These are phyloP conservation scores for Acrossocheilus fasciatus DNA, from an alignment of 2,797 vertebrate species.

Conservation along the genomic window DNA sequence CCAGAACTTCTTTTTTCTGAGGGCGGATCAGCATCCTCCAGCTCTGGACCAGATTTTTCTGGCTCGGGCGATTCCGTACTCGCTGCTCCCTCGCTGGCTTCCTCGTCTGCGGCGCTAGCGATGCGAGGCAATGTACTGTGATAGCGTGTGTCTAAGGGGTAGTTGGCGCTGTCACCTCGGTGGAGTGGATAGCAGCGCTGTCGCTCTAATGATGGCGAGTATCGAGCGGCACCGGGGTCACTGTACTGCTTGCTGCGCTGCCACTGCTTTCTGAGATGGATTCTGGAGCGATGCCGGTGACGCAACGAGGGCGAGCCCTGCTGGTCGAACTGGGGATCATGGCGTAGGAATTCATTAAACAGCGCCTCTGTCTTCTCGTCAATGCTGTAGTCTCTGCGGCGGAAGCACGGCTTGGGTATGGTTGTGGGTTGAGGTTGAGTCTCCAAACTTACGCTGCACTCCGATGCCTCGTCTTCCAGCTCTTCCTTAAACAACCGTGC, in stretches of 20 bases:
- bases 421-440: conserved; percentile 34
- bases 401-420: conserved; percentile 68
- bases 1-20: conserved; percentile 11
- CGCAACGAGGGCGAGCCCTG: conserved; percentile 82
- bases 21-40: neutral
- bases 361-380: conserved; percentile 96
- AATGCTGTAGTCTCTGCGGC: conserved; percentile 97
- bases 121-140: conserved; percentile 91
- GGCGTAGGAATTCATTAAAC: conserved; percentile 95
- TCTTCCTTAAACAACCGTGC: conserved; percentile 79
- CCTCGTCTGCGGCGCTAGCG: conserved; percentile 85
- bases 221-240: conserved; percentile 85
- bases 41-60: neutral
- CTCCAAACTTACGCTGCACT: conserved; percentile 18
- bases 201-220: conserved; percentile 76
- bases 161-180: conserved; percentile 79
- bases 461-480: conserved; percentile 71
- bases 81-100: conserved; percentile 75
- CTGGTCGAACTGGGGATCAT: conserved; percentile 92
- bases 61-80: neutral
- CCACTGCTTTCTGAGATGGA: conserved; percentile 94
- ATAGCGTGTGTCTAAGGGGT: conserved; percentile 79
- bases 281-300: conserved; percentile 85
- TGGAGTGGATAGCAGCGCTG: conserved; percentile 77
- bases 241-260: conserved; percentile 95